These are phyloP conservation scores for Cheilosia vernalis DNA, from an alignment of 2,888 invertebrate genomes.

Conservation along the genomic window DNA sequence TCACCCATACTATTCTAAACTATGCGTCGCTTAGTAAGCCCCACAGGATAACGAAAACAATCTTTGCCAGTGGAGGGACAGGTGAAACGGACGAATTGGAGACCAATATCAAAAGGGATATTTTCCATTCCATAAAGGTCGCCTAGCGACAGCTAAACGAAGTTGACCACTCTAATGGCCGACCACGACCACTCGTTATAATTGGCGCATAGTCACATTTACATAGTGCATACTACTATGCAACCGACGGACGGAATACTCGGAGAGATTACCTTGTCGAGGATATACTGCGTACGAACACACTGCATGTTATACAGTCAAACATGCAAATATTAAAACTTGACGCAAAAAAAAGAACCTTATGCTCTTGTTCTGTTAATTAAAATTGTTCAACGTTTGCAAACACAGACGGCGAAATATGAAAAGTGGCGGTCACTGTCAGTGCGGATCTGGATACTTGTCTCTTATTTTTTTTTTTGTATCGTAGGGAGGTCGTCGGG, in stretches of 20 bases:
- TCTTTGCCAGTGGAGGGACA: too few species aligned
- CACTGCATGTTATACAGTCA: constrained; percentile 20
- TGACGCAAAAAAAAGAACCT: constrained; percentile 20
- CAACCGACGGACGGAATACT: background rate
- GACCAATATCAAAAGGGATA: too few species aligned
- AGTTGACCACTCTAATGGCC: too few species aligned
- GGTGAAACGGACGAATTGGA: too few species aligned
- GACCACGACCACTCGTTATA: too few species aligned
- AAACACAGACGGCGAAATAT: constrained; percentile 64
- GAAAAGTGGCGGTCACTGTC: constrained; percentile 50
- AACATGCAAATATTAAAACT: constrained; percentile 56
- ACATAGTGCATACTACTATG: too few species aligned
- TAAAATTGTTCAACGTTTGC: constrained; percentile 68
- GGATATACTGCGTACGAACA: background rate
- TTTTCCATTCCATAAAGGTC: too few species aligned
- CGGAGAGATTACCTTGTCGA: constrained; percentile 3
- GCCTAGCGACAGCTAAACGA: too few species aligned
- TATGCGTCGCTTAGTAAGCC: too few species aligned
- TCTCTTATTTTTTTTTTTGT: constrained; percentile 7
- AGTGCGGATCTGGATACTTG: background rate
- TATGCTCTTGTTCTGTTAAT: constrained; percentile 67
- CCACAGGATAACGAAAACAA: too few species aligned
- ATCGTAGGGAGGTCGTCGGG: constrained; percentile 19
- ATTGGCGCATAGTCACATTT: too few species aligned
- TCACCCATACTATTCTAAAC: too few species aligned